phyloP scores from a whole-genome alignment of 2,888 invertebrate genomes.

The Lithosia quadra region DNA sequence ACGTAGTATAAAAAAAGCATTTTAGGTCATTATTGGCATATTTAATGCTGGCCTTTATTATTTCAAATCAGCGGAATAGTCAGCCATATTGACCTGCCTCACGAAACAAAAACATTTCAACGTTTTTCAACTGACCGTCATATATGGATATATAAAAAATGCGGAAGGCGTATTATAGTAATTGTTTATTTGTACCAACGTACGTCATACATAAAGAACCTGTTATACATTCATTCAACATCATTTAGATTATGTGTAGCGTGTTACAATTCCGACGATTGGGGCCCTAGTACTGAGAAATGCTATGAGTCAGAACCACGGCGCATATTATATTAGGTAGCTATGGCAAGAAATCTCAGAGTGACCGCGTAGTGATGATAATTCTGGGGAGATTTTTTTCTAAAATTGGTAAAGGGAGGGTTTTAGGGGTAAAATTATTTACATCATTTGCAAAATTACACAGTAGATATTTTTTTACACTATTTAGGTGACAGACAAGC shows the following conservation, averaged over 20 bases:
- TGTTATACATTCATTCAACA: constrained; percentile 17
- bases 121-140: neutral
- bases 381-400: too few relatives aligned
- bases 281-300: constrained; percentile 30
- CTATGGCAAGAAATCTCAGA: neutral
- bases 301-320: neutral
- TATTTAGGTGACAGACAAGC: too few relatives aligned
- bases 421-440: too few relatives aligned
- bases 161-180: neutral
- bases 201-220: constrained; percentile 5
- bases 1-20: too few relatives aligned
- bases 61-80: too few relatives aligned
- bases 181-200: neutral
- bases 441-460: too few relatives aligned
- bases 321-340: neutral
- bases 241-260: constrained; percentile 16
- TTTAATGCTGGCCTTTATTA: too few relatives aligned
- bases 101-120: neutral
- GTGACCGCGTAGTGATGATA: neutral
- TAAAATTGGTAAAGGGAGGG: too few relatives aligned
- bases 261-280: constrained; percentile 17
- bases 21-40: too few relatives aligned
- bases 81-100: too few relatives aligned
- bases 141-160: neutral
- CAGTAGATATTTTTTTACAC: too few relatives aligned